Percentiles rank a stretch among this genome's conserved stretches.
phyloP scores from a whole-genome alignment of 2,797 vertebrate genomes.

The Anas bernieri region DNA sequence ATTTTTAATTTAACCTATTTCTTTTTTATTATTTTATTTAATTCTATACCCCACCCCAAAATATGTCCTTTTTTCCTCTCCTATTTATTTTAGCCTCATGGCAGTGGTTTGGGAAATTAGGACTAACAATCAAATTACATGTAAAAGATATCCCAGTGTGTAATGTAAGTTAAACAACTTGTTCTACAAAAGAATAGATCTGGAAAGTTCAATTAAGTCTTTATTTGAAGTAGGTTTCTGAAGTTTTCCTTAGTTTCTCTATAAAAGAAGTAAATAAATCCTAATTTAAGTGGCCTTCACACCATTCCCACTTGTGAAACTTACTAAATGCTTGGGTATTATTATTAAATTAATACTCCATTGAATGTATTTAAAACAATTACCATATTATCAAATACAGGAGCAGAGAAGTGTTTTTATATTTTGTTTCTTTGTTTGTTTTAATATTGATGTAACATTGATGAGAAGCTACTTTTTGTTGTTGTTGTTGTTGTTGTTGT shows the following conservation, averaged over 20 bases:
- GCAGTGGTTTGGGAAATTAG: slow-evolving; percentile 28
- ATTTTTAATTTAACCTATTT: background rate
- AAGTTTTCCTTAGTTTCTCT: background rate
- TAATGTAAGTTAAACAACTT: slow-evolving; percentile 36
- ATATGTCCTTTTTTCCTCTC: background rate
- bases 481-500: background rate
- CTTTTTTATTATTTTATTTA: no score
- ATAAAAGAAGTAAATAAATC: background rate
- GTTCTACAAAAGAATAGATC: background rate
- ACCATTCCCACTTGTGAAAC: background rate
- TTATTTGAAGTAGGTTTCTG: background rate
- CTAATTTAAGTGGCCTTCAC: background rate
- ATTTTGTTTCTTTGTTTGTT: no score
- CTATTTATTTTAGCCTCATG: slow-evolving; percentile 26
- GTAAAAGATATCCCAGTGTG: background rate
- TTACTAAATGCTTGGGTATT: background rate
- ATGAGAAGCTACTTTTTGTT: background rate
- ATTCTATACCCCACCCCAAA: no score
- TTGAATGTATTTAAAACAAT: background rate
- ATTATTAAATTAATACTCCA: background rate
- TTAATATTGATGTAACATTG: background rate
- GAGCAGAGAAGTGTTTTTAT: background rate
- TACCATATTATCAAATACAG: background rate
- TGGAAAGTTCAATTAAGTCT: slow-evolving; percentile 37
- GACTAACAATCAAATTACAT: slow-evolving; percentile 33